Evolutionary conservation across 2,797 vertebrate species (phyloP).

Genomic region (Sylvia borin): DNA sequence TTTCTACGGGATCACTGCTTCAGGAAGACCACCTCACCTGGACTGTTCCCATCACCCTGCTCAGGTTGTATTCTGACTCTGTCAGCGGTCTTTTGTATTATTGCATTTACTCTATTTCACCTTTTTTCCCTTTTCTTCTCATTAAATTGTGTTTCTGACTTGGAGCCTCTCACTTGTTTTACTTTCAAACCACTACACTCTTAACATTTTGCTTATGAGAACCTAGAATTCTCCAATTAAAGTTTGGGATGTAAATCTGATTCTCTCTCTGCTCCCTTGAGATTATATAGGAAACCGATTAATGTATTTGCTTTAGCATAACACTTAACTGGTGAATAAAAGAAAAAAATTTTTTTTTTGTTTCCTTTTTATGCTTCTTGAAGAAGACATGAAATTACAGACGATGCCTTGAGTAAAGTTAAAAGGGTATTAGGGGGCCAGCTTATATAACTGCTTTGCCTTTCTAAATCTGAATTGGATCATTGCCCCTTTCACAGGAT

Average conservation of each 20-base stretch:
- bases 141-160: too few species aligned
- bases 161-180: too few species aligned
- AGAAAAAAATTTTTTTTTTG: neutral
- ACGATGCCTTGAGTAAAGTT: neutral
- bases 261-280: neutral
- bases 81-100: too few species aligned
- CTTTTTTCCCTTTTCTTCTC: too few species aligned
- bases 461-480: neutral
- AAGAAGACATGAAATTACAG: neutral
- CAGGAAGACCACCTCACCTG: too few species aligned
- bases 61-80: too few species aligned
- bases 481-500: neutral
- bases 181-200: too few species aligned
- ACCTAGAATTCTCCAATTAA: neutral
- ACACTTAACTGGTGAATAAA: neutral
- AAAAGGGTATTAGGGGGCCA: neutral
- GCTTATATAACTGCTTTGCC: neutral
- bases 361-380: neutral
- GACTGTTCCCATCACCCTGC: too few species aligned
- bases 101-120: too few species aligned
- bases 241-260: neutral
- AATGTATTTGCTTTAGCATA: neutral
- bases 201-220: neutral
- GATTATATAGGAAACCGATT: neutral
- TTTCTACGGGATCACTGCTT: too few species aligned